A percentile compares a stretch with the other conserved stretches of the same genome.
Evolutionary conservation across 1,140 invertebrate genomes (phyloP).

Genomic region (Procambarus clarkii): DNA sequence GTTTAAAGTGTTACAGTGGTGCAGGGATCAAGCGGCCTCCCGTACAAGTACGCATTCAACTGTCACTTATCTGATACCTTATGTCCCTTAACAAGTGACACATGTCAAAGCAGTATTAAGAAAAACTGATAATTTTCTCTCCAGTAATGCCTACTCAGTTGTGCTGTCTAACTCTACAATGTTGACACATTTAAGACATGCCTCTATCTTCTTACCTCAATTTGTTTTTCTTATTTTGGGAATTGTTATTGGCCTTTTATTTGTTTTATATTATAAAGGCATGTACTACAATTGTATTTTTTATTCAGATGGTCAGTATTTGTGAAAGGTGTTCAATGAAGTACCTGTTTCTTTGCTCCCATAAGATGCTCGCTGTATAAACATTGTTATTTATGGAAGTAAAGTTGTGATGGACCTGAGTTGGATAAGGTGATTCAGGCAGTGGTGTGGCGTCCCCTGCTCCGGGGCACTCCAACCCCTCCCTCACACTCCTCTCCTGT

Average conservation of each 20-base stretch:
- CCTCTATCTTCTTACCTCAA: conserved; percentile 19
- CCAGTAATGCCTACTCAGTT: neutral
- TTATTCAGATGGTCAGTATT: conserved; percentile 58
- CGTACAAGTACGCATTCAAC: neutral
- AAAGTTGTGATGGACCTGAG: neutral
- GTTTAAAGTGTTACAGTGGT: neutral
- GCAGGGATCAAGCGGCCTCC: neutral
- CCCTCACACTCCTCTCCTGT: neutral
- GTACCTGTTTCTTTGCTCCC: conserved; percentile 47
- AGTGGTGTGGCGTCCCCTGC: neutral
- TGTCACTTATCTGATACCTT: conserved; percentile 1
- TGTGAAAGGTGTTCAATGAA: conserved; percentile 47
- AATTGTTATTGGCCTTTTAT: conserved; percentile 1
- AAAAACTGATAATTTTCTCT: neutral
- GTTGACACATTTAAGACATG: neutral
- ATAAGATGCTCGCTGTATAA: conserved; percentile 33
- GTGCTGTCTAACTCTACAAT: neutral
- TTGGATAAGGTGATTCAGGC: neutral
- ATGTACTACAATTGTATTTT: neutral
- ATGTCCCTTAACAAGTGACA: neutral
- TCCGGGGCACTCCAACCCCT: neutral
- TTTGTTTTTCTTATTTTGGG: neutral
- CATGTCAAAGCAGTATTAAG: conserved; percentile 39
- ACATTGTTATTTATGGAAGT: conserved; percentile 38
- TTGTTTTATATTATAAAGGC: neutral